Evolutionary conservation across 37 sponge, comb jelly and placozoan species (phyloP), one percentile per base, ranked within the genome.

Genomic region (Agelas oroides): DNA sequence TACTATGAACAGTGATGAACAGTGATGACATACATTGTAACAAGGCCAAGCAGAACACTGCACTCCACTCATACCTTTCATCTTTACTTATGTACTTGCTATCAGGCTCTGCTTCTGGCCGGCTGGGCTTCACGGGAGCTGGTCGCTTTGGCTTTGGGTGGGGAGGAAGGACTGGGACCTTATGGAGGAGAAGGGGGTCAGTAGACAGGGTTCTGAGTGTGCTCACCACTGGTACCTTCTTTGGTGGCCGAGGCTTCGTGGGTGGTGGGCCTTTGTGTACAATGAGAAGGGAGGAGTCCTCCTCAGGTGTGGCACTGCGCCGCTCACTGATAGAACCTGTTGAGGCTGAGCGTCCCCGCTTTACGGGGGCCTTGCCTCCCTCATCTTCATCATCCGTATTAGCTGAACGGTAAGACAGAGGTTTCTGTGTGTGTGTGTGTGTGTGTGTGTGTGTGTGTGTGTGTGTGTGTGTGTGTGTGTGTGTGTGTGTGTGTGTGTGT

Each of bases 281-380:
- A 5, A 76, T 68, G 11, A 64, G 84, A 15, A 76, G 85, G 31
- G 73, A 61, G 60, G 53, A 60, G 16, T 71, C 59, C 62, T 61
- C 62, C 62, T 27, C 62, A 27, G 62, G n/a, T 38, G 30, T 71
- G 15, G 41, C 40, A 37, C 24, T 24, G 28, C 28, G 36, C 21
- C 36, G 28, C 12, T 54, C 58, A 19, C 63, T 38, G 14, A 86
- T 86, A 56, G 80, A 79, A 1, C 87, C 87, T 38, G 87, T 86
- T 33, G 87, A 86, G 53, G 62, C 53, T n/a, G 87, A 71, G 20
- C 84, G 65, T 23, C n/a, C 55, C 1, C 84, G 75, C 36, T 18
- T 46, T 8, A 46, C 46, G 8, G 3, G 46, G 46, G 46, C 3
- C 46, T 46, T 46, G 6, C 8, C 46, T 46, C 6, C 46, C 3